Base-by-base conservation (phyloP, 2,888 invertebrate genomes). In the Papilio protenor region DNA sequence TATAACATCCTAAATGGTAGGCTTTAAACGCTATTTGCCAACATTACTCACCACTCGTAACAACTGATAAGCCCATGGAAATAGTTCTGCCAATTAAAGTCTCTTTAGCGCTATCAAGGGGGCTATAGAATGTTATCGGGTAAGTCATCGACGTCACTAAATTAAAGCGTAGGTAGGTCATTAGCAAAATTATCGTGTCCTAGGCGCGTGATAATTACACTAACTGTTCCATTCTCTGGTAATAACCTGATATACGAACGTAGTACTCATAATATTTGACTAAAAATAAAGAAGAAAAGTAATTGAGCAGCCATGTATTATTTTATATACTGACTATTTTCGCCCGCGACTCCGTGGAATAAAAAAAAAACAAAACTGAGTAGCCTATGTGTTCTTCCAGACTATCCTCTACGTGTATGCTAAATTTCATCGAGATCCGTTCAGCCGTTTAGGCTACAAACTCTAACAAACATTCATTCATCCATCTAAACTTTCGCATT, bases 61-160 rank as follows among this genome's bases (percentile, higher is more conserved):
- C 47, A 45, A 14, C 27, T 74, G 21, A 69, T 74, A 74, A 59
- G 27, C 45, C 23, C n/a, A 47, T 49, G 77, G 59, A 55, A 77
- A 77, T 69, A 70, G 74, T 74, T 59, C 21, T 59, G 59, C 59
- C 57, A 74, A 74, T 77, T 74, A 77, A 74, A 77, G 16, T 77
- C 73, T 74, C 77, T 77, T 77, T 74, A 77, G 74, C 74, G 49
- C 47, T 61, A 74, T 59, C 74, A 47, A 47, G 61, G 61, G 59
- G 77, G 69, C 73, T 55, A 27, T 10, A 55, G 75, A 76, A 59
- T 76, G 76, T 61, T 71, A 76, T 76, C 71, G 27, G 47, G 49
- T 55, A 70, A 57, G 40, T 45, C 45, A 8, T 64, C 72, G 40
- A 55, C 55, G n/a, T 73, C 40, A 21, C 40, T n/a, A n/a, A n/a